phyloP scores from a whole-genome alignment of 2,113 vertebrate genomes.

The Nansenia antarctica region DNA sequence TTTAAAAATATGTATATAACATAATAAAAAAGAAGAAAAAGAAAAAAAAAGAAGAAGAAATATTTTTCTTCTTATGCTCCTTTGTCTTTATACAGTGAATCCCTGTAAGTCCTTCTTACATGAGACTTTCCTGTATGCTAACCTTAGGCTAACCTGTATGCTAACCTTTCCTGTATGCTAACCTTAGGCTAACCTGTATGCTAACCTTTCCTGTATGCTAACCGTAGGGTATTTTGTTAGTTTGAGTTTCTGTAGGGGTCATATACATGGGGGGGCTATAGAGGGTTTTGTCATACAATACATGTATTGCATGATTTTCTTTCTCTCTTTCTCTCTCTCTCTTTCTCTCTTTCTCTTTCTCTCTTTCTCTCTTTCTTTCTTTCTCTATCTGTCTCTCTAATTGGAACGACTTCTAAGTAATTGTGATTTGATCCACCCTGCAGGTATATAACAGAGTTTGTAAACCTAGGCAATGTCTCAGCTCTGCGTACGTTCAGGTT shows the following conservation, averaged over 20 bases:
- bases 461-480: slow-evolving; percentile 99
- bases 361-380: slow-evolving; percentile 24
- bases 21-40: too few relatives aligned
- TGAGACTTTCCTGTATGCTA: background rate
- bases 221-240: background rate
- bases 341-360: slow-evolving; percentile 24
- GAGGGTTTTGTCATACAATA: background rate
- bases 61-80: too few relatives aligned
- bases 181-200: background rate
- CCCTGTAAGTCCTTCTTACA: background rate
- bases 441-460: slow-evolving; percentile 99
- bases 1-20: too few relatives aligned
- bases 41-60: too few relatives aligned
- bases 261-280: background rate
- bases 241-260: slow-evolving; percentile 10
- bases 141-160: background rate
- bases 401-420: slow-evolving; percentile 62
- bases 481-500: slow-evolving; percentile 99
- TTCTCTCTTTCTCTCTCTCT: slow-evolving; percentile 12
- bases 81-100: too few relatives aligned
- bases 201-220: background rate
- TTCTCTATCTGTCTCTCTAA: slow-evolving; percentile 41
- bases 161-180: background rate
- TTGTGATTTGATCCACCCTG: slow-evolving; percentile 85
- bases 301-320: background rate